phyloP scores from a whole-genome alignment of 2,113 vertebrate genomes.

The Cathartes aura region DNA sequence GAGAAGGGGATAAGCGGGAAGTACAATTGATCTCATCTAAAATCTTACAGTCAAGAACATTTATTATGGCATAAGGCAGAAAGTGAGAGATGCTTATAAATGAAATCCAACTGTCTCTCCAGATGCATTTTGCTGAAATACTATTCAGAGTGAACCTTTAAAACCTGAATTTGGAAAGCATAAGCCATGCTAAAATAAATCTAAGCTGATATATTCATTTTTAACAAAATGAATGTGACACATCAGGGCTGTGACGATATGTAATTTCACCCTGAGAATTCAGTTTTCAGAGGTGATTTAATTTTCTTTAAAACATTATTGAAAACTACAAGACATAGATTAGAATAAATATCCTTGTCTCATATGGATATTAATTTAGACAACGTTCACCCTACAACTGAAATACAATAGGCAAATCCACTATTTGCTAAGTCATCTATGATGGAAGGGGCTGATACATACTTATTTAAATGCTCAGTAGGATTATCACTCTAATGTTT shows the following conservation, averaged over 20 bases:
- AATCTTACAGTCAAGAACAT: conserved; percentile 66
- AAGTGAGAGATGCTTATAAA: conserved; percentile 71
- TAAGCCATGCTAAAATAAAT: conserved; percentile 74
- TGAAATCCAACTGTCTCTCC: conserved; percentile 62
- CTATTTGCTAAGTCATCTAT: conserved; percentile 30
- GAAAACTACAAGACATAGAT: conserved; percentile 54
- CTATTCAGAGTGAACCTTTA: conserved; percentile 60
- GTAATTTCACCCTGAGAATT: conserved; percentile 71
- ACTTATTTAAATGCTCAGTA: neutral
- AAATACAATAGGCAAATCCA: conserved; percentile 30
- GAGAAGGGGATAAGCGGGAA: conserved; percentile 51
- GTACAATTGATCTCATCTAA: conserved; percentile 75
- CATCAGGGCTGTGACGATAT: conserved; percentile 37
- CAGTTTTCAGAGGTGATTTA: conserved; percentile 69
- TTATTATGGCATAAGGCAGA: conserved; percentile 70
- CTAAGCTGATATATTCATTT: conserved; percentile 72
- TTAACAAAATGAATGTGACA: conserved; percentile 67
- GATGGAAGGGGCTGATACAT: neutral
- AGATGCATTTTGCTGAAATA: conserved; percentile 73
- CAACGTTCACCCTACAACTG: conserved; percentile 11
- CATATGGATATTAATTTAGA: conserved; percentile 59
- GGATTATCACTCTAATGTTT: conserved; percentile 10
- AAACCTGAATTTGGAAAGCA: conserved; percentile 58
- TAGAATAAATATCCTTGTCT: conserved; percentile 69
- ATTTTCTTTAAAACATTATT: conserved; percentile 72